Conservation (phyloP, 2,797 vertebrate genomes). For the Galaxias olidus region DNA sequence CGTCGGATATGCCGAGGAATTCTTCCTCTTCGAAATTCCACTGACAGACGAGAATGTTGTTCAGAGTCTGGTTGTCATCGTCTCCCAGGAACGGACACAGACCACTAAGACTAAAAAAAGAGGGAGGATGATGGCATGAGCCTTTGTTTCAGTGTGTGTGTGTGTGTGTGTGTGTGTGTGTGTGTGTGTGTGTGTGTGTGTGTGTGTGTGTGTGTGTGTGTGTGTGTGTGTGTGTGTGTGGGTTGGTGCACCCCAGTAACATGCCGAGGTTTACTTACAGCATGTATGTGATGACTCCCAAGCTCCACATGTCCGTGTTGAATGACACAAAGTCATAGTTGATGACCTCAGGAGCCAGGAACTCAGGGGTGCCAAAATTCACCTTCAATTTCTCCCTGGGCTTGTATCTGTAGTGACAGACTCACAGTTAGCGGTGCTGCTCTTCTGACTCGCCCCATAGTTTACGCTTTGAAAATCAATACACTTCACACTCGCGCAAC, state of each 20-base stretch:
- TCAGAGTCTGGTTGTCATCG: constrained; percentile 89
- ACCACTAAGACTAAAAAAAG: constrained; percentile 83
- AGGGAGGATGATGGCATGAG: no score
- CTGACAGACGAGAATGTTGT: constrained; percentile 89
- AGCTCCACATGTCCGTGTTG: constrained; percentile 98
- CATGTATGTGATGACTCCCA: constrained; percentile 97
- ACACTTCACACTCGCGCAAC: neutral
- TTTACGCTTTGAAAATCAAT: neutral
- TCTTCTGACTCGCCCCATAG: no score
- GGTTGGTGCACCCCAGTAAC: neutral
- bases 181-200: neutral
- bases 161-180: neutral
- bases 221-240: neutral
- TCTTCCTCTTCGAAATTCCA: constrained; percentile 94
- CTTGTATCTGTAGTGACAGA: constrained; percentile 80
- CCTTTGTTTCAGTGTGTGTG: neutral
- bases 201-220: neutral
- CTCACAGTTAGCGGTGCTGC: neutral
- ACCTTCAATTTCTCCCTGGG: constrained; percentile 93
- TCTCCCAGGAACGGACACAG: constrained; percentile 96
- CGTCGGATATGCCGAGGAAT: constrained; percentile 84
- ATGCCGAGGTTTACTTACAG: constrained; percentile 79
- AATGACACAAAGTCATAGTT: constrained; percentile 97
- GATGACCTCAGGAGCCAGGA: constrained; percentile 95
- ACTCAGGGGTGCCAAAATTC: constrained; percentile 97